phyloP scores from a whole-genome alignment of 1,140 invertebrate genomes.

The Aphidius gifuensis region DNA sequence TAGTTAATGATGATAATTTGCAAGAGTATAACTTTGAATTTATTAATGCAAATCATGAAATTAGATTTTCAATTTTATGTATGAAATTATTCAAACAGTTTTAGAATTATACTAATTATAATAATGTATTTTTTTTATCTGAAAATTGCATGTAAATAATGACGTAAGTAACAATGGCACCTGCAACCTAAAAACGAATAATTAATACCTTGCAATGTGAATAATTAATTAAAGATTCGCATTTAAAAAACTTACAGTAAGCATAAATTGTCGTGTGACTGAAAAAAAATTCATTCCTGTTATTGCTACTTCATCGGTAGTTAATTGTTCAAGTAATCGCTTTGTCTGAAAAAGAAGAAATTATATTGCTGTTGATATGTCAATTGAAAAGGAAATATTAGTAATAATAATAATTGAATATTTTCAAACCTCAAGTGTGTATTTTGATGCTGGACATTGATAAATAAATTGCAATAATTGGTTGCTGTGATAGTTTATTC shows the following conservation, averaged over 20 bases:
- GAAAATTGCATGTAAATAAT: slow-evolving; percentile 55
- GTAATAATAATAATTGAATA: slow-evolving; percentile 5
- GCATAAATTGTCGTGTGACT: slow-evolving; percentile 61
- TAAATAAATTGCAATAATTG: slow-evolving; percentile 57
- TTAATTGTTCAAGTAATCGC: slow-evolving; percentile 60
- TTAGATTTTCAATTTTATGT: too few relatives aligned
- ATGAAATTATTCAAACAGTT: too few relatives aligned
- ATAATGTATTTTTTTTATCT: slow-evolving; percentile 28
- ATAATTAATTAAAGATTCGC: not conserved
- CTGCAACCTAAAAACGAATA: slow-evolving; percentile 43
- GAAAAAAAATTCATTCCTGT: slow-evolving; percentile 65
- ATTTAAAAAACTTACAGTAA: slow-evolving; percentile 56
- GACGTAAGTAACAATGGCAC: slow-evolving; percentile 56
- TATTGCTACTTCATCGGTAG: slow-evolving; percentile 59
- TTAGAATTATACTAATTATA: too few relatives aligned
- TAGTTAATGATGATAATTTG: too few relatives aligned
- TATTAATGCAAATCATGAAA: too few relatives aligned
- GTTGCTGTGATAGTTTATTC: slow-evolving; percentile 63
- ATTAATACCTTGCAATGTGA: slow-evolving; percentile 9
- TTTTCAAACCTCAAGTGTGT: slow-evolving; percentile 56
- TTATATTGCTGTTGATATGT: too few relatives aligned
- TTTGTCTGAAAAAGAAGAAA: slow-evolving; percentile 51
- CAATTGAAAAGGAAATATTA: slow-evolving; percentile 1
- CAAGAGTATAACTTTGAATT: too few relatives aligned
- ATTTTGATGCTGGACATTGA: slow-evolving; percentile 57